These are phyloP conservation scores for Myiagra hebetior DNA, from an alignment of 2,113 vertebrate genomes.

Conservation along the genomic window DNA sequence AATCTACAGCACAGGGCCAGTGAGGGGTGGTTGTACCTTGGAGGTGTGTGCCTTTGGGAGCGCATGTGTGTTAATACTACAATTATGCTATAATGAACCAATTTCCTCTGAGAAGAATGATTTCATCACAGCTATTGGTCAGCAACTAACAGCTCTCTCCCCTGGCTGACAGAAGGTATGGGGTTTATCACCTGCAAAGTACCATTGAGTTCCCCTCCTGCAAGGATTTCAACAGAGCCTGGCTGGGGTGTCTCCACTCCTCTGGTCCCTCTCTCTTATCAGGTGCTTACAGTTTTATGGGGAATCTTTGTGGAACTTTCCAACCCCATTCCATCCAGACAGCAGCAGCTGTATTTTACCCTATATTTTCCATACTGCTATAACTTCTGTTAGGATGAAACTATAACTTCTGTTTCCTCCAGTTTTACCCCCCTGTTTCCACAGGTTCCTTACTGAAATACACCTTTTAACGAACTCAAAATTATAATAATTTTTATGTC, in stretches of 20 bases:
- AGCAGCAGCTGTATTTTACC: neutral
- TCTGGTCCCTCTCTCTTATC: neutral
- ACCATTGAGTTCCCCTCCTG: neutral
- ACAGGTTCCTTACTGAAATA: neutral
- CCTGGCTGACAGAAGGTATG: neutral
- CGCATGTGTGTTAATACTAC: neutral
- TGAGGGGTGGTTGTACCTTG: neutral
- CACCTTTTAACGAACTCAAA: neutral
- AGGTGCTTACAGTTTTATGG: neutral
- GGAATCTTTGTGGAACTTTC: neutral
- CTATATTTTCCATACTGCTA: accelerated
- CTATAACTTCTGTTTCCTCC: neutral
- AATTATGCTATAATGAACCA: neutral
- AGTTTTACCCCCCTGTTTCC: neutral
- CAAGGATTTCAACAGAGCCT: neutral
- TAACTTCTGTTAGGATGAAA: neutral
- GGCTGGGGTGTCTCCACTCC: accelerated
- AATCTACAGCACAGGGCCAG: neutral
- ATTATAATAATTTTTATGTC: neutral
- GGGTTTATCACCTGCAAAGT: neutral
- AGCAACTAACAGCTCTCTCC: neutral
- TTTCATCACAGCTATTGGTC: neutral
- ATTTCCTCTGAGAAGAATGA: neutral
- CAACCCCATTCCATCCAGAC: neutral
- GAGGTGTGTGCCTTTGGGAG: neutral